Base-by-base conservation (phyloP, 2,797 vertebrate genomes). In the Pelochelys cantorii region DNA sequence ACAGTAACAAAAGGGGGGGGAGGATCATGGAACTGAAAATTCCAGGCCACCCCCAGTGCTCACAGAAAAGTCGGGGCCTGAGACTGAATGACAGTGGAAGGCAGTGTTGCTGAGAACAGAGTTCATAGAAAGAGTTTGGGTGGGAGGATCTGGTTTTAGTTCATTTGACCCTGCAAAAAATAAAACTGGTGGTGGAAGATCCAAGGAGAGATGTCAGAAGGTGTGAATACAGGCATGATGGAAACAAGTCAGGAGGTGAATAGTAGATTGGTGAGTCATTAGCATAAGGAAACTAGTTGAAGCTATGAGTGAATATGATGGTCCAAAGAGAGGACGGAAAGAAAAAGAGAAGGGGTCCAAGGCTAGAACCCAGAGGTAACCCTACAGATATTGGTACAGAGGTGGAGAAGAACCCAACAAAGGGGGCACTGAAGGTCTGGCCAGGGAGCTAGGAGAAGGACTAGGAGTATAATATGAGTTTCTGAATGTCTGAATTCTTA, bases 21-120 rank as follows among this genome's bases (percentile, higher is more conserved):
- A 77, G 11, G 34, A 4, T 12, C 1, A 1, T 6, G 2, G 1
- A 15, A 7, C 0, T 0, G 75, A 81, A 37, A 85, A 68, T 14
- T 3, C 54, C 10, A 71, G n/a, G 34, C 8, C 20, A 34, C 18
- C 10, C 18, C 8, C 18, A 12, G 2, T 55, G 11, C 18, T 77
- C 1, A 25, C 34, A 88, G 2, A 54, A 55, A 75, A 92, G 3
- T 55, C 54, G 62, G 68, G 42, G 23, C 5, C 8, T 34, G 4
- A 4, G 3, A 2, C 31, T 3, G 74, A 90, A 37, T 25, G 65
- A 71, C 18, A 22, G 65, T 22, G 18, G 9, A 37, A 10, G 18
- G n/a, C 34, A 37, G 65, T 34, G 15, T 68, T 34, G 31, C 20
- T 68, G 65, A 71, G 4, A 90, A 22, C 10, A 62, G 37, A 62